Conservation (phyloP, 2,113 vertebrate genomes). For the Otolemur garnettii region DNA sequence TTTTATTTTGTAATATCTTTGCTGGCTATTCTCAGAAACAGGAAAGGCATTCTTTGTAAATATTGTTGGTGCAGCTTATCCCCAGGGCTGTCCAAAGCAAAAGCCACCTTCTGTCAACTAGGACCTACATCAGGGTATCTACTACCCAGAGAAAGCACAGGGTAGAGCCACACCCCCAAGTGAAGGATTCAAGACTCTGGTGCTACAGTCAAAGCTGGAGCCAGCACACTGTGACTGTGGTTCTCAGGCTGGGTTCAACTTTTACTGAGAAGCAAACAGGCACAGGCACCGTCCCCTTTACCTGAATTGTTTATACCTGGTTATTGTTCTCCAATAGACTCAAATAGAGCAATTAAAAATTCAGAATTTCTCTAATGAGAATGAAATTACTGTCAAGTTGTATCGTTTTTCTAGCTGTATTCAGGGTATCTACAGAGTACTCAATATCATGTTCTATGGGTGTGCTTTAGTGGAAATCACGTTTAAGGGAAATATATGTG, state of each 20-base stretch:
- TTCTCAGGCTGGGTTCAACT: not conserved
- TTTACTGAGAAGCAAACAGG: not conserved
- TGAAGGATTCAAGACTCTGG: too few relatives aligned
- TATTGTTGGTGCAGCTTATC: not conserved
- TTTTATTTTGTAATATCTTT: not conserved
- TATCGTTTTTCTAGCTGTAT: not conserved
- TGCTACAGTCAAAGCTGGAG: not conserved
- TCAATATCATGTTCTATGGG: not conserved
- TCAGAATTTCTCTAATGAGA: not conserved
- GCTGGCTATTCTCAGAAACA: not conserved
- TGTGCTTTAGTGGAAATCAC: not conserved
- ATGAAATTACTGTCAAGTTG: not conserved
- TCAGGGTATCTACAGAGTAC: not conserved
- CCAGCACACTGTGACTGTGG: fast-evolving
- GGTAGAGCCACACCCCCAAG: fast-evolving
- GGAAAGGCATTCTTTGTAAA: not conserved
- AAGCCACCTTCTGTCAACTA: constrained; percentile 39
- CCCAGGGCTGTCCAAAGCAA: not conserved
- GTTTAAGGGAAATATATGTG: not conserved
- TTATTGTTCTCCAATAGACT: not conserved
- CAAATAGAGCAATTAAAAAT: not conserved
- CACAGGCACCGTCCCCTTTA: not conserved
- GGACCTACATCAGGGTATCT: not conserved
- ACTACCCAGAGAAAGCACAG: not conserved
- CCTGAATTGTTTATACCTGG: not conserved